Evolutionary conservation across 2,888 invertebrate genomes (phyloP).

Genomic region (Steinernema scapterisci): DNA sequence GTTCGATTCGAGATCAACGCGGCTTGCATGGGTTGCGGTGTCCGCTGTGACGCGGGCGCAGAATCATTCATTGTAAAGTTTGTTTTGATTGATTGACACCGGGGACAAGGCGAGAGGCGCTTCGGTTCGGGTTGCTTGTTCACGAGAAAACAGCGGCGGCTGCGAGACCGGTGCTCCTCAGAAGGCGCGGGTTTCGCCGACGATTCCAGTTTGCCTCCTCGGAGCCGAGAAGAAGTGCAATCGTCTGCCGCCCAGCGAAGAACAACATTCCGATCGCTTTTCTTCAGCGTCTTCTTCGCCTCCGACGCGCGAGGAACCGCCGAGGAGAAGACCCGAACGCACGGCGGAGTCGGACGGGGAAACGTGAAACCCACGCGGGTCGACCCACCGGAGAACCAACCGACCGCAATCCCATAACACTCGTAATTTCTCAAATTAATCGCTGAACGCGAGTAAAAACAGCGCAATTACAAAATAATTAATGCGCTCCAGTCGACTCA

Average conservation of each 20-base stretch:
- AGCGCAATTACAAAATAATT: constrained; percentile 21
- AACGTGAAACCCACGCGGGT: neutral
- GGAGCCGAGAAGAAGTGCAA: neutral
- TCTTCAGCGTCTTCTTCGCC: neutral
- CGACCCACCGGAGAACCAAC: neutral
- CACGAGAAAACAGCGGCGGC: constrained; percentile 8
- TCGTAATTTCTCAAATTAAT: constrained; percentile 20
- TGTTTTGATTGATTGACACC: constrained; percentile 33
- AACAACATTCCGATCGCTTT: constrained; percentile 26
- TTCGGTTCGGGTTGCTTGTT: neutral
- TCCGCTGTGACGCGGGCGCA: neutral
- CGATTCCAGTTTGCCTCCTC: neutral
- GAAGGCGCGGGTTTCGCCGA: neutral
- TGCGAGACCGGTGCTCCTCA: neutral
- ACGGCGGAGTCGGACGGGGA: no score
- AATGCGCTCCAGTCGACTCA: constrained; percentile 10
- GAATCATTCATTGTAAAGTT: constrained; percentile 18
- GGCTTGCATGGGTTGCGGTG: neutral
- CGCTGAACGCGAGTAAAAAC: constrained; percentile 7
- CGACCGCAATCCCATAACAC: constrained; percentile 10
- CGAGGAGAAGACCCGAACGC: neutral
- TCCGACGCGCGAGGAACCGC: neutral
- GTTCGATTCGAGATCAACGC: constrained; percentile 5
- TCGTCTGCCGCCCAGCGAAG: neutral
- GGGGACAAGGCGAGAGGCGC: neutral